phyloP scores from a whole-genome alignment of 2,888 invertebrate genomes.

The Blera fallax region DNA sequence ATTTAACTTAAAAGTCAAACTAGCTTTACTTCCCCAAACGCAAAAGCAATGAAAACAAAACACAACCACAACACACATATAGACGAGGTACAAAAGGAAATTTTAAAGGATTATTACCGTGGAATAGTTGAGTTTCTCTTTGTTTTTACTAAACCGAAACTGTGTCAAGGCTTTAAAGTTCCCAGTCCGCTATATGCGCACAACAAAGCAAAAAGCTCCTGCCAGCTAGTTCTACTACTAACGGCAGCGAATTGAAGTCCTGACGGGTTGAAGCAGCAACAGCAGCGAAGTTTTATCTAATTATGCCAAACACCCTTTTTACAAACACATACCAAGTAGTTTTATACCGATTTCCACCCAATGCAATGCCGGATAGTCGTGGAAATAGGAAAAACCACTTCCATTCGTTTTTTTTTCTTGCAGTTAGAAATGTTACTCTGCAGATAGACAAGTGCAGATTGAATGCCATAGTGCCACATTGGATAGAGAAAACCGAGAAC shows the following conservation, averaged over 20 bases:
- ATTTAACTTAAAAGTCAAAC: conserved; percentile 35
- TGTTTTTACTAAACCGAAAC: conserved; percentile 36
- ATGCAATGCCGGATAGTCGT: conserved; percentile 35
- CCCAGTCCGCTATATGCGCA: conserved; percentile 57
- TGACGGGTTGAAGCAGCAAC: conserved; percentile 15
- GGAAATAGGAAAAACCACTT: conserved; percentile 17
- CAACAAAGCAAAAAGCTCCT: conserved; percentile 53
- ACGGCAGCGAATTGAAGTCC: conserved; percentile 20
- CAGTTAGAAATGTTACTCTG: conserved; percentile 20
- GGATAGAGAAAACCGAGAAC: conserved; percentile 14
- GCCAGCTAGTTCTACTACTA: conserved; percentile 14
- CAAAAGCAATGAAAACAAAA: neutral
- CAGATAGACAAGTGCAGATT: conserved; percentile 32
- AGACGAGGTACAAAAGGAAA: neutral
- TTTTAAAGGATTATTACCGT: conserved; percentile 11
- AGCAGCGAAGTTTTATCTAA: conserved; percentile 66
- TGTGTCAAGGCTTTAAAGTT: conserved; percentile 71
- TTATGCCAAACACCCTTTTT: conserved; percentile 59
- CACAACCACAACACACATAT: neutral
- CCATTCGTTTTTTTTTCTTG: neutral
- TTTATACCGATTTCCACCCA: conserved; percentile 33
- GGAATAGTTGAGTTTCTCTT: conserved; percentile 53
- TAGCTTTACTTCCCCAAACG: neutral
- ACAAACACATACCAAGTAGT: conserved; percentile 27
- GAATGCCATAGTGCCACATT: conserved; percentile 28